A percentile compares a stretch with the other conserved stretches of the same genome.
phyloP scores from a whole-genome alignment of 2,113 vertebrate genomes.

The Scortum barcoo region DNA sequence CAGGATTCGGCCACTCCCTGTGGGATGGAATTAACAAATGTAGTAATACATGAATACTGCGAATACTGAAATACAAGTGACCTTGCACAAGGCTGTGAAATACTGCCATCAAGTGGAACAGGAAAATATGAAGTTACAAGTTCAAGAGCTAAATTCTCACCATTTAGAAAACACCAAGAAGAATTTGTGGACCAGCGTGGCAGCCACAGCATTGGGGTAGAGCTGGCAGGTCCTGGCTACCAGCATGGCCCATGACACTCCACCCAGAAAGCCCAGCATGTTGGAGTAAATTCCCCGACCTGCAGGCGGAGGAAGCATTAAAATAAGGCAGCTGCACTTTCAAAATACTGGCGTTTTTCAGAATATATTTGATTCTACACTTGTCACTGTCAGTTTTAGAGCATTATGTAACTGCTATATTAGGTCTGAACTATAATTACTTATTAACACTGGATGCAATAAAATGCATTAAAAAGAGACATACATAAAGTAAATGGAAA shows the following conservation, averaged over 20 bases:
- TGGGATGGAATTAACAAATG: neutral
- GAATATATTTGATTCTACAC: neutral
- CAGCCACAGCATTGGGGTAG: conserved; percentile 95
- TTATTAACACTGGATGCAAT: neutral
- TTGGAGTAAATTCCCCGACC: conserved; percentile 98
- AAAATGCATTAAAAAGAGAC: neutral
- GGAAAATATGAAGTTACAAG: neutral
- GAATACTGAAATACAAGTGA: no score
- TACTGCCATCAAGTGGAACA: conserved; percentile 5
- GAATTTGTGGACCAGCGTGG: conserved; percentile 97
- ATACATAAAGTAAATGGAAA: neutral
- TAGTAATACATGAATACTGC: neutral
- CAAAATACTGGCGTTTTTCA: neutral
- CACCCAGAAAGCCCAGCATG: conserved; percentile 96
- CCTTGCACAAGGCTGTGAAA: neutral
- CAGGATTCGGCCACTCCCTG: conserved; percentile 98
- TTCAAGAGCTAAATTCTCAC: conserved; percentile 80
- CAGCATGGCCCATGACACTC: conserved; percentile 98
- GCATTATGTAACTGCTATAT: neutral
- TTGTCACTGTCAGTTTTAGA: neutral
- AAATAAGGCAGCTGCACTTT: neutral
- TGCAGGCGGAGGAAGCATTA: conserved; percentile 58
- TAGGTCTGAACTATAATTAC: no score
- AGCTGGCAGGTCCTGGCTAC: conserved; percentile 97
- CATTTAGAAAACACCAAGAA: conserved; percentile 98